phyloP scores from a whole-genome alignment of 2,113 vertebrate species.

The Oncorhynchus nerka region DNA sequence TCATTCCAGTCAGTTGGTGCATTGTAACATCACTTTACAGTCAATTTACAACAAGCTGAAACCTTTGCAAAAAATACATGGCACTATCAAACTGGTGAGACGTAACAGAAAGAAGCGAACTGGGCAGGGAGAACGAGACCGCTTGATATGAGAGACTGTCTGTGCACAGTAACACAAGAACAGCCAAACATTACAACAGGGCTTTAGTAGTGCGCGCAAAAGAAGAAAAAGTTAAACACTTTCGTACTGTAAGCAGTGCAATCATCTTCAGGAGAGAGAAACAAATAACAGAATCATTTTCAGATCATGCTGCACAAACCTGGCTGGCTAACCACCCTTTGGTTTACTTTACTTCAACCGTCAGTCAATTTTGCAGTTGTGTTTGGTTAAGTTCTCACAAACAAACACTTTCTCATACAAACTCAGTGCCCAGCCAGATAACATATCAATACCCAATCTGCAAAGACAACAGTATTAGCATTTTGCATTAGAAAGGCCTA shows the following conservation, averaged over 20 bases:
- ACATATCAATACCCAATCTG: not conserved
- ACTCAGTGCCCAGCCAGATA: not conserved
- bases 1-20: slow-evolving; percentile 71
- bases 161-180: slow-evolving; percentile 12
- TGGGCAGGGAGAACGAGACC: slow-evolving; percentile 9
- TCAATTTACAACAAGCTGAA: slow-evolving; percentile 31
- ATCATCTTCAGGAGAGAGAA: not conserved
- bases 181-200: slow-evolving; percentile 12
- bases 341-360: not conserved
- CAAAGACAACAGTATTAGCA: not conserved
- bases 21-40: slow-evolving; percentile 50
- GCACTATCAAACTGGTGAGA: slow-evolving; percentile 43
- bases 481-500: not conserved
- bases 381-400: not conserved
- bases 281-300: slow-evolving; percentile 13
- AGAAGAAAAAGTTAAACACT: not conserved
- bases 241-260: not conserved
- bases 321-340: slow-evolving; percentile 10
- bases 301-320: not conserved
- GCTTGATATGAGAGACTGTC: slow-evolving; percentile 53
- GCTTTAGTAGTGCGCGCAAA: slow-evolving; percentile 3
- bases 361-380: slow-evolving; percentile 7
- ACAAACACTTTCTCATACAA: not conserved
- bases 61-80: slow-evolving; percentile 25
- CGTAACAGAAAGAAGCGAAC: slow-evolving; percentile 1